Evolutionary conservation across 2,113 vertebrate genomes (phyloP).

Genomic region (Paralichthys olivaceus): DNA sequence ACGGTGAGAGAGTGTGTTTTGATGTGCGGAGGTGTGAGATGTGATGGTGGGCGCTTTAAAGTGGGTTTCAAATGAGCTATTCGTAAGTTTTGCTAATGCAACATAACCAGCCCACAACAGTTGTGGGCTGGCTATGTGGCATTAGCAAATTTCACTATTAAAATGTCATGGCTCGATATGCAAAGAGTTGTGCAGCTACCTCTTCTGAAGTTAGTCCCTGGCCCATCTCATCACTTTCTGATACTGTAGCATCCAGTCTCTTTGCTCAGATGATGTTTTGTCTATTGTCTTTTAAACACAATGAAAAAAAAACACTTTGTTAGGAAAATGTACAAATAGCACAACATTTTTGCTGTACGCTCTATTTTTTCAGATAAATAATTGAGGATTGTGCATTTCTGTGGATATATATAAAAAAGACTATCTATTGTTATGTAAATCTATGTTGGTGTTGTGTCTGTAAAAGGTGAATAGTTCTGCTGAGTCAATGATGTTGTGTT

Average conservation of each 20-base stretch:
- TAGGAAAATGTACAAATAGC: no score
- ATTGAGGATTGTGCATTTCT: no score
- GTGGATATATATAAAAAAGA: not conserved
- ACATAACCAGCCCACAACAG: not conserved
- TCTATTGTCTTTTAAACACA: not conserved
- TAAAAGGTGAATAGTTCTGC: slow-evolving; percentile 11
- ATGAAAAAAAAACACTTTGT: not conserved
- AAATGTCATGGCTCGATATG: no score
- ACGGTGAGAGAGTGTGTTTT: slow-evolving; percentile 37
- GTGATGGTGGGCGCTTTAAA: slow-evolving; percentile 23
- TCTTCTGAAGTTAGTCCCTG: not conserved
- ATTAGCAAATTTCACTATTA: no score
- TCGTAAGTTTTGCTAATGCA: not conserved
- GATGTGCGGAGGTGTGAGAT: slow-evolving; percentile 36
- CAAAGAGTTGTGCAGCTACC: no score
- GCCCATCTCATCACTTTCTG: not conserved
- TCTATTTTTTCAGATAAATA: not conserved
- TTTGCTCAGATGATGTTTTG: not conserved
- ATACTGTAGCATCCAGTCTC: not conserved
- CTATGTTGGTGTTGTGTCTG: slow-evolving; percentile 1
- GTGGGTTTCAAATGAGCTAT: slow-evolving; percentile 1
- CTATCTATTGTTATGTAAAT: not conserved
- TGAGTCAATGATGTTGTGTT: slow-evolving; percentile 9
- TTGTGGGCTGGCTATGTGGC: no score
- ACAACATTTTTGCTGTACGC: no score